phyloP scores from a whole-genome alignment of 2,888 invertebrate genomes.

The Orgyia antiqua region DNA sequence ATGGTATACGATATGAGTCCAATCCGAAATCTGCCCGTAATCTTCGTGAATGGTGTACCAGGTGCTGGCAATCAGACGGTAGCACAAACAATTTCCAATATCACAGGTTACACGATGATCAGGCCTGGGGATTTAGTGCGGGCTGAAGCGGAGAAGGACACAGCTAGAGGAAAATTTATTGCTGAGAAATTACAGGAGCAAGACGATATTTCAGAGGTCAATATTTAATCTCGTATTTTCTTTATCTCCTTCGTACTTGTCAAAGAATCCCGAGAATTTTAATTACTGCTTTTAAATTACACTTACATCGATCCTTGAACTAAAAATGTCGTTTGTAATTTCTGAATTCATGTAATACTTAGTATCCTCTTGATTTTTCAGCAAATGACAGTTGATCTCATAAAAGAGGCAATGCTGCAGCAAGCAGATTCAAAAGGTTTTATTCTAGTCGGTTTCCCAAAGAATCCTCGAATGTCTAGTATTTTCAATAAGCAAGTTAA shows the following conservation, averaged over 20 bases:
- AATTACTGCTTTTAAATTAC: too few relatives aligned
- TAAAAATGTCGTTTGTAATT: too few relatives aligned
- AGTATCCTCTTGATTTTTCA: too few relatives aligned
- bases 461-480: slow-evolving; percentile 67
- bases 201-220: slow-evolving; percentile 64
- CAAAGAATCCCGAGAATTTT: too few relatives aligned
- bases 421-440: slow-evolving; percentile 69
- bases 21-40: slow-evolving; percentile 62
- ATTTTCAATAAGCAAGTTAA: slow-evolving; percentile 70
- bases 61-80: slow-evolving; percentile 72
- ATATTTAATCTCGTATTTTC: slow-evolving; percentile 1
- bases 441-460: slow-evolving; percentile 77
- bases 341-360: too few relatives aligned
- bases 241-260: neutral
- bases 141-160: slow-evolving; percentile 63
- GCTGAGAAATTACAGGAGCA: slow-evolving; percentile 62
- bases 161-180: slow-evolving; percentile 66
- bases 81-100: slow-evolving; percentile 62
- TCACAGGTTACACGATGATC: slow-evolving; percentile 68
- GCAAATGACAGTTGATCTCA: slow-evolving; percentile 74
- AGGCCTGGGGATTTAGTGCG: slow-evolving; percentile 69
- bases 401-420: slow-evolving; percentile 75
- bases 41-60: slow-evolving; percentile 72
- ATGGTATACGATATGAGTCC: slow-evolving; percentile 65
- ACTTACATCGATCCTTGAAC: too few relatives aligned